phyloP scores from a whole-genome alignment of 1,140 invertebrate genomes.

The Heliconius nattereri region DNA sequence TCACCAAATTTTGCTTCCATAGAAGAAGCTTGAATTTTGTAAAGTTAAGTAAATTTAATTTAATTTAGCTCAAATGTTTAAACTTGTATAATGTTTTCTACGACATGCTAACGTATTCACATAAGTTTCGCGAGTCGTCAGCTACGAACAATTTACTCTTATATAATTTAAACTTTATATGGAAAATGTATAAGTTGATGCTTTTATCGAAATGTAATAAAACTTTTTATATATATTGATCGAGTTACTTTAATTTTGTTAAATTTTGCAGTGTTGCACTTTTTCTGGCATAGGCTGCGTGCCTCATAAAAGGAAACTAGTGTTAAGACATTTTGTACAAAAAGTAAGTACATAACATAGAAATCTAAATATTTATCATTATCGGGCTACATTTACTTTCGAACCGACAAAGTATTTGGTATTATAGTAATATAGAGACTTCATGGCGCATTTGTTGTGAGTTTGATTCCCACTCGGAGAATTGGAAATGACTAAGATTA shows the following conservation, averaged over 20 bases:
- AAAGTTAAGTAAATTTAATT: conserved; percentile 4
- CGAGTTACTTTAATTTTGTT: not conserved
- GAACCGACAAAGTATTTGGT: no score
- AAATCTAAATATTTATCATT: no score
- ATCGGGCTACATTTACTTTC: no score
- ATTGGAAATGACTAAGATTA: no score
- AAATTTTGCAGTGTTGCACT: no score
- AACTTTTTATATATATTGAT: not conserved
- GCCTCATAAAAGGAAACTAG: not conserved
- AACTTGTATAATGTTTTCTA: not conserved
- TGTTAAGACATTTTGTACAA: not conserved
- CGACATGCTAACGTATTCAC: conserved; percentile 1
- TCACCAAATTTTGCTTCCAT: not conserved
- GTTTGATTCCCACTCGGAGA: no score
- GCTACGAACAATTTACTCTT: not conserved
- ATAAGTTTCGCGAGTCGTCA: not conserved
- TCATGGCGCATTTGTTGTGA: no score
- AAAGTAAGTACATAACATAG: no score
- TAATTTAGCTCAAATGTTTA: not conserved
- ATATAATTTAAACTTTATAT: conserved; percentile 7
- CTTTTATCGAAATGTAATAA: not conserved
- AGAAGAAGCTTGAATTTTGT: not conserved
- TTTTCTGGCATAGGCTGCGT: no score
- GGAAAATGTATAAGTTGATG: not conserved
- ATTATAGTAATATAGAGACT: no score